Percentiles rank a stretch among this genome's conserved stretches.
These are phyloP conservation scores for Callaeas wilsoni DNA, from an alignment of 2,113 vertebrate genomes.

Conservation along the genomic window DNA sequence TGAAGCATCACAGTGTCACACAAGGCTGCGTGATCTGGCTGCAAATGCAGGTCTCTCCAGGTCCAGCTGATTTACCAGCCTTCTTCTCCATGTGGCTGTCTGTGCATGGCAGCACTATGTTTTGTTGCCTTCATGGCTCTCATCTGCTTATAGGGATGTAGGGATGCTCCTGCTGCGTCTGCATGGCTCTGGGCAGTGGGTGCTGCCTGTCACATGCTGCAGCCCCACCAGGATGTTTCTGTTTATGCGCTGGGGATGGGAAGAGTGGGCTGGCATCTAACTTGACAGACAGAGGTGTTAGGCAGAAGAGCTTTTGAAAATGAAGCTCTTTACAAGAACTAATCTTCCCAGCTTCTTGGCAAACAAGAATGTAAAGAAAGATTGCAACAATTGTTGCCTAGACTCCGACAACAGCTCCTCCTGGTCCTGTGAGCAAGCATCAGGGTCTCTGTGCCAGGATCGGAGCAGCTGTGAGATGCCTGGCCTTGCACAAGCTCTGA, in stretches of 20 bases:
- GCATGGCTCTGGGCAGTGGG: rapidly evolving
- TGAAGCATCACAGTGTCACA: neutral
- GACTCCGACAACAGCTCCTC: rapidly evolving
- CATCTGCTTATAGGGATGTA: rapidly evolving
- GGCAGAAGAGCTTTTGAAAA: neutral
- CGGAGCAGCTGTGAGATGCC: rapidly evolving
- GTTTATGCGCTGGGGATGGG: neutral
- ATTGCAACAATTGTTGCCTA: neutral
- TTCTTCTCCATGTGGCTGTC: neutral
- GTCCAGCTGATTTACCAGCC: neutral
- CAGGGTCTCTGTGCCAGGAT: rapidly evolving
- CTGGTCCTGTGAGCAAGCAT: neutral
- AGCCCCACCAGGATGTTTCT: neutral
- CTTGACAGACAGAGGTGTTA: neutral
- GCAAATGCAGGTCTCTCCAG: neutral
- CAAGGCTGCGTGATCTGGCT: neutral
- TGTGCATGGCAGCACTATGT: neutral
- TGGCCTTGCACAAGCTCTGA: neutral
- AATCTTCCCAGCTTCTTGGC: neutral
- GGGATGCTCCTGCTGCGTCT: neutral
- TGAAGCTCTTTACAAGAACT: neutral
- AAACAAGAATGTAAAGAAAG: neutral
- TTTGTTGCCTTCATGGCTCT: neutral
- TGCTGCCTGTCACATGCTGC: neutral
- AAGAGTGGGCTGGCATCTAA: neutral